Evolutionary conservation across 2,888 invertebrate species (phyloP), one percentile per base, ranked within the genome.

Genomic region (Eubasilissa splendida): DNA sequence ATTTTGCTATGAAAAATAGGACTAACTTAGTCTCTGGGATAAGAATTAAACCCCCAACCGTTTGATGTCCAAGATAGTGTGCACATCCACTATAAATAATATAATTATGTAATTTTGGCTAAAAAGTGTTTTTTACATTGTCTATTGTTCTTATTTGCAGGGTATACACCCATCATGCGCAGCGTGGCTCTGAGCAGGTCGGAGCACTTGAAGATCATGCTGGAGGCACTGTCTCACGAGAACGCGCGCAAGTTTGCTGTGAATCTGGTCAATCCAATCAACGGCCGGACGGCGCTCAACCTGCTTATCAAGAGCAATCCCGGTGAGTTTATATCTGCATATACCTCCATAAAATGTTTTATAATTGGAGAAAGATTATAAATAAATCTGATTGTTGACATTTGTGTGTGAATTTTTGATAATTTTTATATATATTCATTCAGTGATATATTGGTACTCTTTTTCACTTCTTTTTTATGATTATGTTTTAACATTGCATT

Each of bases 91-190:
- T 42, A 7, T 42, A 4, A n/a, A n/a, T n/a, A n/a, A n/a, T n/a
- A n/a, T n/a, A 7, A 42, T 4, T 7, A 42, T 42, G 42, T 1
- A 58, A 58, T 58, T 58, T 58, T 42, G 42, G 42, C 58, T 58
- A 2, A 56, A 54, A 56, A 56, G n/a, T n/a, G 9, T 58, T 58
- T 10, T 58, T 5, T 42, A 58, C 4, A 58, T 58, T 58, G 58
- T 58, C 58, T 2, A n/a, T 60, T 60, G 3, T n/a, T 22, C 53
- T 5, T 42, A 7, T 42, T 7, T 42, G 42, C 42, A 70, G 70
- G 70, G 5, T 70, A 54, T 53, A 70, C 70, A 4, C 70, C 70
- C 70, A 70, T 70, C n/a, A 70, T 70, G 70, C 52, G 50, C 8
- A 50, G 66, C 50, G 66, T 68, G n/a, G 14, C 50, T 8, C 66